Conservation (phyloP, 2,888 invertebrate genomes). For the Ypsolopha sequella region DNA sequence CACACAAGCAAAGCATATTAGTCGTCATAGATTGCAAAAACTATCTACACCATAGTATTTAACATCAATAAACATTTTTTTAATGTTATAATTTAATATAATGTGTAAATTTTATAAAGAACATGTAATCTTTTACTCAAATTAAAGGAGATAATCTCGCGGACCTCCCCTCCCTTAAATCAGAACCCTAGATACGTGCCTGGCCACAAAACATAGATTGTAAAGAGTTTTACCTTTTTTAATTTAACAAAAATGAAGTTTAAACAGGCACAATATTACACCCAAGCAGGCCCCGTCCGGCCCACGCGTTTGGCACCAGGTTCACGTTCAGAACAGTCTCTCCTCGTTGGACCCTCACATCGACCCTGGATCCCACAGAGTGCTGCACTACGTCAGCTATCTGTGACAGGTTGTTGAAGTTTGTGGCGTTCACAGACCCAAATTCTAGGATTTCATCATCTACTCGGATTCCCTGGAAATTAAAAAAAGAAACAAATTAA, state of each 20-base stretch:
- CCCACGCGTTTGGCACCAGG: conserved; percentile 81
- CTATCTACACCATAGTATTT: no score
- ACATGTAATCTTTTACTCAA: no score
- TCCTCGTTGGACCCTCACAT: conserved; percentile 59
- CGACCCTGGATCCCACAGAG: conserved; percentile 69
- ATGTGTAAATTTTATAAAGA: no score
- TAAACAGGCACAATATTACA: conserved; percentile 71
- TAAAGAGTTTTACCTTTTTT: no score
- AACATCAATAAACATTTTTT: no score
- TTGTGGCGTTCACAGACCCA: conserved; percentile 79
- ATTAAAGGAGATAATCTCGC: no score
- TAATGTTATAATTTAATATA: no score
- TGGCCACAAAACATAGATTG: no score
- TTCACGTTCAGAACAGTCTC: conserved; percentile 60
- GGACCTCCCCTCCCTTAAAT: no score
- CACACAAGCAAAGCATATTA: no score
- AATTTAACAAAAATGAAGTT: background rate
- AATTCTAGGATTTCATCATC: conserved; percentile 82
- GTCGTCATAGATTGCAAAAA: no score
- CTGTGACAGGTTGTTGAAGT: conserved; percentile 78
- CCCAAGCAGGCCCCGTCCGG: conserved; percentile 83
- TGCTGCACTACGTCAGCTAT: conserved; percentile 77
- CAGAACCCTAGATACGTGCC: no score
- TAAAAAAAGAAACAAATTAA: conserved; percentile 16
- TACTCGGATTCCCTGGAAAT: conserved; percentile 75